Percentiles rank a stretch among this genome's conserved stretches.
Evolutionary conservation across 2,888 invertebrate genomes (phyloP).

Genomic region (Pocota personata): DNA sequence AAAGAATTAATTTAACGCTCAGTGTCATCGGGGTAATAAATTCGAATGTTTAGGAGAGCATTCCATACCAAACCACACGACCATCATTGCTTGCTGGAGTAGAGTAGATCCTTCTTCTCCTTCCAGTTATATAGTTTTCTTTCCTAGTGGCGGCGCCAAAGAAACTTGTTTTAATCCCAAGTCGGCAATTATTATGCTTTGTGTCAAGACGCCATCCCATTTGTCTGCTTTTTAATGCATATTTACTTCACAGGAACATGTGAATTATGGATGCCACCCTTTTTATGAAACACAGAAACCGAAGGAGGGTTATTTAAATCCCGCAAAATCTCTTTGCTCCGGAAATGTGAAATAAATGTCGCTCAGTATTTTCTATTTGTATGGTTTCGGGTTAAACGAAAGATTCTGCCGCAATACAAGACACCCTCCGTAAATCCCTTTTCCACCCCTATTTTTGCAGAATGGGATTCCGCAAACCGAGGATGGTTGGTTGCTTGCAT

Average conservation of each 20-base stretch:
- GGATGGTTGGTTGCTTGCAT: background rate
- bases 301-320: slow-evolving; percentile 12
- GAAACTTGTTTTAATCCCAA: slow-evolving; percentile 56
- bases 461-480: background rate
- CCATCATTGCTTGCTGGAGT: slow-evolving; percentile 18
- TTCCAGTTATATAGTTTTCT: slow-evolving; percentile 22
- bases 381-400: slow-evolving; percentile 21
- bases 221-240: slow-evolving; percentile 53
- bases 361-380: slow-evolving; percentile 53
- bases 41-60: slow-evolving; percentile 63
- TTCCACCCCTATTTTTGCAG: background rate
- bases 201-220: slow-evolving; percentile 53
- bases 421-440: background rate
- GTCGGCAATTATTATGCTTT: slow-evolving; percentile 70
- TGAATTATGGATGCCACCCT: slow-evolving; percentile 64
- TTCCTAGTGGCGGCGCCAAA: slow-evolving; percentile 25
- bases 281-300: background rate
- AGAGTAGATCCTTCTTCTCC: slow-evolving; percentile 35
- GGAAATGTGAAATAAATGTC: slow-evolving; percentile 61
- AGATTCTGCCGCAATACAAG: slow-evolving; percentile 8
- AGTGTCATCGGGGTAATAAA: slow-evolving; percentile 71
- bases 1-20: slow-evolving; percentile 69
- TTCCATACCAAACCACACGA: slow-evolving; percentile 38
- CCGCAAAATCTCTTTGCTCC: slow-evolving; percentile 39
- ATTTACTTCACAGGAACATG: slow-evolving; percentile 67